Percentiles rank a stretch among this genome's conserved stretches.
Evolutionary conservation across 2,888 invertebrate species (phyloP).

Genomic region (Drosophila ustulata): DNA sequence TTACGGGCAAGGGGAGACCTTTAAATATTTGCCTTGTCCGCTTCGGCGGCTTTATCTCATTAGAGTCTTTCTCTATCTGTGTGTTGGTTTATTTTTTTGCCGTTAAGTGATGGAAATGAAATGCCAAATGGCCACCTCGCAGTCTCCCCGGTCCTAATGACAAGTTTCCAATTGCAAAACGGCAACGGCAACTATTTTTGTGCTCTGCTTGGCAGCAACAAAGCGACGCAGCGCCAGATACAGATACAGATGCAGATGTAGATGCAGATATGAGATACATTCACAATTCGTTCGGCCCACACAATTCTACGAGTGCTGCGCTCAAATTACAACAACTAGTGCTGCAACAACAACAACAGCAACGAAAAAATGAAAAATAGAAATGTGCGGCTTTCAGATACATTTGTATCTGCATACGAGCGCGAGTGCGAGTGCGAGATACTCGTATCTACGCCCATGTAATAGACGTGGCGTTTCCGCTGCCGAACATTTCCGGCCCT

Average conservation of each 20-base stretch:
- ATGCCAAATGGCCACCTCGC: constrained; percentile 57
- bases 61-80: constrained; percentile 48
- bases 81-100: constrained; percentile 5
- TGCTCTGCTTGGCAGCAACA: constrained; percentile 80
- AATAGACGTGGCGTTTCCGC: constrained; percentile 74
- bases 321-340: constrained; percentile 63
- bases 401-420: constrained; percentile 68
- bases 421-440: constrained; percentile 7
- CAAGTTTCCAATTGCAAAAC: constrained; percentile 70
- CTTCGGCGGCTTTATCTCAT: constrained; percentile 77
- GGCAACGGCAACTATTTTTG: constrained; percentile 65
- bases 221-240: constrained; percentile 30
- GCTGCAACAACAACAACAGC: not conserved
- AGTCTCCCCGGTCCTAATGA: constrained; percentile 37
- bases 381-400: constrained; percentile 55
- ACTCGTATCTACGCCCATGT: constrained; percentile 61
- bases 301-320: constrained; percentile 30
- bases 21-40: constrained; percentile 63
- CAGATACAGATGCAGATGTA: constrained; percentile 31
- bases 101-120: constrained; percentile 62
- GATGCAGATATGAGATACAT: constrained; percentile 54
- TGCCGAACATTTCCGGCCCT: constrained; percentile 71
- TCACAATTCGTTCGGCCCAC: constrained; percentile 58
- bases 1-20: constrained; percentile 30
- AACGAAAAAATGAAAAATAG: constrained; percentile 37